These are phyloP conservation scores for Stercorarius parasiticus DNA, from an alignment of 2,113 vertebrate genomes.

Conservation along the genomic window DNA sequence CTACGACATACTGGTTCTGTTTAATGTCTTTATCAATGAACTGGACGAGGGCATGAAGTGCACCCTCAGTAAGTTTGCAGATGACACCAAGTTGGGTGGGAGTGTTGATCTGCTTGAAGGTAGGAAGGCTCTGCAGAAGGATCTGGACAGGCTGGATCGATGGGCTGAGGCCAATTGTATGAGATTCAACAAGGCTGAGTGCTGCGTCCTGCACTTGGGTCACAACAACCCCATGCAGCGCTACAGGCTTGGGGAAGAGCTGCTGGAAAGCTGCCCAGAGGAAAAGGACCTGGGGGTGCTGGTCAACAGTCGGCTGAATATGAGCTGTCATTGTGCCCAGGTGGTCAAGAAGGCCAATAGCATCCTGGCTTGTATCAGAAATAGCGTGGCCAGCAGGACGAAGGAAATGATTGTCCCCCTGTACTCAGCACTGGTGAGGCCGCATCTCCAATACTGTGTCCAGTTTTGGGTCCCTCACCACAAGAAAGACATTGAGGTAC, in stretches of 20 bases:
- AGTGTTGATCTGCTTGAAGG: neutral
- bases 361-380: neutral
- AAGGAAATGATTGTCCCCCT: neutral
- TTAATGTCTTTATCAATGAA: neutral
- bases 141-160: neutral
- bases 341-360: neutral
- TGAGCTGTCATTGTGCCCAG: neutral
- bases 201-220: accelerated
- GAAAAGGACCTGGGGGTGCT: neutral
- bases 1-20: neutral
- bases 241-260: neutral
- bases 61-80: accelerated
- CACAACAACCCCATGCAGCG: accelerated
- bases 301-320: accelerated
- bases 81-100: accelerated
- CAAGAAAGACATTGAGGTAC: neutral
- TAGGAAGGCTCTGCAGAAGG: neutral
- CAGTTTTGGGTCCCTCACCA: neutral
- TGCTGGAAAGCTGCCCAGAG: neutral
- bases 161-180: accelerated
- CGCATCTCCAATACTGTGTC: accelerated
- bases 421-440: accelerated
- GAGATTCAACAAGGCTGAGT: neutral
- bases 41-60: accelerated
- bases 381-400: accelerated